phyloP scores from a whole-genome alignment of 2,113 vertebrate species.

The Hemibagrus wyckioides region DNA sequence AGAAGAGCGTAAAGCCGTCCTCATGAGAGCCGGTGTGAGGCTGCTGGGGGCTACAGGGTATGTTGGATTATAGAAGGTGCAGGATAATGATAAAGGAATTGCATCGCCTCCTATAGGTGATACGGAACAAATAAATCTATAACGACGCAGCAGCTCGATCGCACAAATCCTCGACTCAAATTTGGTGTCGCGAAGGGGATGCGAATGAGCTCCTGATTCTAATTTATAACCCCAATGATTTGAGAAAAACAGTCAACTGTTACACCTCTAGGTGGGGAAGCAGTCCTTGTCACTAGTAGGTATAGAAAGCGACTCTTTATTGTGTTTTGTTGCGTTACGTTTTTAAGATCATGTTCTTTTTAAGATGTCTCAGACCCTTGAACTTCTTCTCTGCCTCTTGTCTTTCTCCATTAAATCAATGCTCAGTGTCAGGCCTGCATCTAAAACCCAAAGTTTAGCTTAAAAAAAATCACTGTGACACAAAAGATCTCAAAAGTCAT shows the following conservation, averaged over 20 bases:
- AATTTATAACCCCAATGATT: not conserved
- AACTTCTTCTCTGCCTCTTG: not conserved
- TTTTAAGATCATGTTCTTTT: conserved; percentile 8
- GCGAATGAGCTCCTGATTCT: not conserved
- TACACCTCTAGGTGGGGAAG: not conserved
- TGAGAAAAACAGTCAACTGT: not conserved
- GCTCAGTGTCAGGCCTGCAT: not conserved
- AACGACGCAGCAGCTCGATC: not conserved
- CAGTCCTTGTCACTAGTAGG: not conserved
- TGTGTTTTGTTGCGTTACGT: conserved; percentile 54
- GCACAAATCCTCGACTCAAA: not conserved
- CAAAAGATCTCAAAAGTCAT: not conserved
- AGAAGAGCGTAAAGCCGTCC: not conserved
- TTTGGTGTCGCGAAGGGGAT: not conserved
- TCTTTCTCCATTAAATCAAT: not conserved
- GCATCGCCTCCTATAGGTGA: not conserved
- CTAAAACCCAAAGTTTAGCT: not conserved
- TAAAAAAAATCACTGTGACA: not conserved
- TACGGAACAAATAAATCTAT: not conserved
- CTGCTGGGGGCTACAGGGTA: conserved; percentile 56
- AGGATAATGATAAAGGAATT: conserved; percentile 28
- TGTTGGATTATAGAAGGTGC: conserved; percentile 52
- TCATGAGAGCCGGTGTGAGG: not conserved
- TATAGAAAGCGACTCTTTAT: conserved; percentile 64
- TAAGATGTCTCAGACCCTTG: not conserved